Evolutionary conservation across 2,113 vertebrate genomes (phyloP).

Genomic region (Miniopterus natalensis): DNA sequence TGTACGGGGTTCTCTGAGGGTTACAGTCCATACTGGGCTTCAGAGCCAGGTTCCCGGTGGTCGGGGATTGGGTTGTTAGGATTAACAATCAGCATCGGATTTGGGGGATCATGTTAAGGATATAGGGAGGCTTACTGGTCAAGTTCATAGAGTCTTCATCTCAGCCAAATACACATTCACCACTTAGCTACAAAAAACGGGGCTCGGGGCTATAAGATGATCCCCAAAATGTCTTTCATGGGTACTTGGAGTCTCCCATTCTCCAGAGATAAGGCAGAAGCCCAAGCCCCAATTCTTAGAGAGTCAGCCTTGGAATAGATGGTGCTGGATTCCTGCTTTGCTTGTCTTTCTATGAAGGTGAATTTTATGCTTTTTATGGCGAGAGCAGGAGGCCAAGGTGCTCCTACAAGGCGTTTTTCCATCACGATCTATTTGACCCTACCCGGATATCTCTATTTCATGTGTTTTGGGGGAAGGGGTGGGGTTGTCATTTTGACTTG

Average conservation of each 20-base stretch:
- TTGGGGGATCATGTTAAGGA: neutral
- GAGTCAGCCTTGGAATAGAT: neutral
- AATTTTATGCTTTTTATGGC: neutral
- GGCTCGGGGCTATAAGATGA: neutral
- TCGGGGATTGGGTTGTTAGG: neutral
- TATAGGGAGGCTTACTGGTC: neutral
- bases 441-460: neutral
- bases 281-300: neutral
- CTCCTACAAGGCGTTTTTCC: neutral
- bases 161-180: neutral
- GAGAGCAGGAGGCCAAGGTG: rapidly evolving
- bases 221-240: neutral
- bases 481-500: neutral
- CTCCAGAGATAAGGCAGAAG: neutral
- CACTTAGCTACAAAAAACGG: neutral
- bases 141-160: neutral
- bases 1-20: neutral
- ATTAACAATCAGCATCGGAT: neutral
- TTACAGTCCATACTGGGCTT: neutral
- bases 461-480: neutral
- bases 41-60: neutral
- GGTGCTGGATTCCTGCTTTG: neutral
- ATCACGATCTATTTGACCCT: neutral
- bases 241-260: neutral
- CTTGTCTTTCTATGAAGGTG: neutral